These are phyloP conservation scores for Drosophila yooni DNA, from an alignment of 2,888 invertebrate species.

Conservation along the genomic window DNA sequence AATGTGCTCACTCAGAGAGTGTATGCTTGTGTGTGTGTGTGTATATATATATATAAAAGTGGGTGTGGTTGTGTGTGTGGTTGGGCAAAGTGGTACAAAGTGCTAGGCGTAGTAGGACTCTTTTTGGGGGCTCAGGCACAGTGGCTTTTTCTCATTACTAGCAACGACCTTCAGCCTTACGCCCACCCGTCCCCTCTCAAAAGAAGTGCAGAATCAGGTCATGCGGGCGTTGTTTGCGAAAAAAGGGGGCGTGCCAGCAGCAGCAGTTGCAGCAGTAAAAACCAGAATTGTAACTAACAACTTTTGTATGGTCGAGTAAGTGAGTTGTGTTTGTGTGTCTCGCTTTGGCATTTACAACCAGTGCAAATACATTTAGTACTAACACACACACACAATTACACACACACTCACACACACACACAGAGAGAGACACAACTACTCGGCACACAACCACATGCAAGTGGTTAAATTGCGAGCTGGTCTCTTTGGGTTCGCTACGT, in stretches of 20 bases:
- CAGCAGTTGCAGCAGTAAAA: conserved; percentile 15
- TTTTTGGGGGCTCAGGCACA: conserved; percentile 31
- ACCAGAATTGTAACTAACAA: conserved; percentile 69
- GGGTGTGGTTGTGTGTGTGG: conserved; percentile 53
- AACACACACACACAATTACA: conserved; percentile 6
- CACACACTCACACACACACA: not conserved
- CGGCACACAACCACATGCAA: conserved; percentile 39
- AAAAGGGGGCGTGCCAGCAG: conserved; percentile 19
- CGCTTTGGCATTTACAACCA: conserved; percentile 49
- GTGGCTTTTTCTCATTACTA: conserved; percentile 64
- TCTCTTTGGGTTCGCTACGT: conserved; percentile 13
- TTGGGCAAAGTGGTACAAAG: conserved; percentile 76
- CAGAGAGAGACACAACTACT: not conserved
- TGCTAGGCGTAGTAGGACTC: conserved; percentile 68
- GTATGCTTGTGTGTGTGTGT: conserved; percentile 19
- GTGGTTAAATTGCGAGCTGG: conserved; percentile 30
- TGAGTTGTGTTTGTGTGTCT: conserved; percentile 38
- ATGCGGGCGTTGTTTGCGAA: conserved; percentile 47
- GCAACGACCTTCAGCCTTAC: conserved; percentile 70
- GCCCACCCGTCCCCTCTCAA: conserved; percentile 27
- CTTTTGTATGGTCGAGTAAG: conserved; percentile 56
- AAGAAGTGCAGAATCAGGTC: conserved; percentile 63
- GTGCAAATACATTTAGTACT: conserved; percentile 52
- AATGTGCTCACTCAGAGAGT: conserved; percentile 4
- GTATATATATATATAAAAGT: conserved; percentile 14